Evolutionary conservation across 2,113 vertebrate genomes (phyloP), one percentile per base, ranked within the genome.

Genomic region (Petaurus breviceps): DNA sequence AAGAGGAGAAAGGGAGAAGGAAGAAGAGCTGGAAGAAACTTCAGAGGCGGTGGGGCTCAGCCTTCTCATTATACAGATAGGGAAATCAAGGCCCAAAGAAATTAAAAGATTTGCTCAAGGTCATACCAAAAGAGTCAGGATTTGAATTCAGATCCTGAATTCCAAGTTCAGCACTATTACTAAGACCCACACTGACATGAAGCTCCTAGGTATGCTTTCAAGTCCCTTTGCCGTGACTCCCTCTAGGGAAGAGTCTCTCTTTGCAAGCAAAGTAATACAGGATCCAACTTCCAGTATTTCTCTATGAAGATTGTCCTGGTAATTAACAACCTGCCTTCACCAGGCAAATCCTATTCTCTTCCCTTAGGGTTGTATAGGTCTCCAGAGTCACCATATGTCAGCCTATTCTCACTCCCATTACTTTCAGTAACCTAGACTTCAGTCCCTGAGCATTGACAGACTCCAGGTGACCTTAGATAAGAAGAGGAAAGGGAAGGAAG

Each of bases 281-380:
- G 46, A 24, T 22, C 22, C 23, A 90, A 6, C 8, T 47, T 89
- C n/a, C 84, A n/a, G 46, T 90, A 47, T 50, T 49, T 19, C 49
- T 49, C 8, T 26, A 90, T 5, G 9, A 50, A 23, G 31, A 90
- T 3, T 93, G 49, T 95, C 95, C 94, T 93, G 28, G 31, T 93
- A 90, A 96, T 96, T 96, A 97, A 96, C 53, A 50, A 14, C 93
- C 89, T 90, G 93, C 68, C 96, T 94, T 97, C 89, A 49, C 52
- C 54, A 93, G 92, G 26, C 77, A 19, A 31, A 4, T 25, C 50
- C 23, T 28, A 50, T 90, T 89, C 51, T 92, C 24, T 96, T 94
- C 61, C 52, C n/a, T n/a, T 93, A 91, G 94, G 92, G 68, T 54
- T 93, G 43, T 25, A 77, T 28, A 2, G 24, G 28, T 77, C 57